phyloP scores from a whole-genome alignment of 2,113 vertebrate species.

The Clarias batrachus region DNA sequence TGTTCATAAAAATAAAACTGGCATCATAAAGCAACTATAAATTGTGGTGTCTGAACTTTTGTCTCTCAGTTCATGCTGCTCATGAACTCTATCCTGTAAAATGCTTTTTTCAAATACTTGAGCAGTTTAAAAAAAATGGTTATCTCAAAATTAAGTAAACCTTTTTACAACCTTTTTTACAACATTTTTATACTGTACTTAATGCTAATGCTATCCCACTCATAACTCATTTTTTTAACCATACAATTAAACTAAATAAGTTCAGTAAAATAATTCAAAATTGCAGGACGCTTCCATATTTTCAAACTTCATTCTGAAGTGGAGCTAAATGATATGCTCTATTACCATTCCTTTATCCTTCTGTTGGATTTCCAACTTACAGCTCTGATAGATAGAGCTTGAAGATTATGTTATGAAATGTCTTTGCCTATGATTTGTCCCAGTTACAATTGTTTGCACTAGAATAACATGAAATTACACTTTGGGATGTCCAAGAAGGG shows the following conservation, averaged over 20 bases:
- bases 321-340: background rate
- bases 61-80: background rate
- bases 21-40: background rate
- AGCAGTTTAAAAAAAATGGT: background rate
- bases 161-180: background rate
- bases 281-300: background rate
- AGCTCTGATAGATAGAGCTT: background rate
- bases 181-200: background rate
- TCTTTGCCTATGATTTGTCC: background rate
- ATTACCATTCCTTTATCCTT: background rate
- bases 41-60: background rate
- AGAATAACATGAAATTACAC: background rate
- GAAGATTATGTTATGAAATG: background rate
- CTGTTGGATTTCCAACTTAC: background rate
- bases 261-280: background rate
- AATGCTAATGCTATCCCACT: background rate
- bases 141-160: background rate
- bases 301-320: background rate
- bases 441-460: background rate
- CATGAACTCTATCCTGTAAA: background rate
- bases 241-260: background rate
- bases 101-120: background rate
- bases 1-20: slow-evolving; percentile 4
- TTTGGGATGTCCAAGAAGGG: background rate
- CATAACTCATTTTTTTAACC: background rate